These are phyloP conservation scores for Marmota flaviventris DNA, from an alignment of 2,113 vertebrate genomes.

Conservation along the genomic window DNA sequence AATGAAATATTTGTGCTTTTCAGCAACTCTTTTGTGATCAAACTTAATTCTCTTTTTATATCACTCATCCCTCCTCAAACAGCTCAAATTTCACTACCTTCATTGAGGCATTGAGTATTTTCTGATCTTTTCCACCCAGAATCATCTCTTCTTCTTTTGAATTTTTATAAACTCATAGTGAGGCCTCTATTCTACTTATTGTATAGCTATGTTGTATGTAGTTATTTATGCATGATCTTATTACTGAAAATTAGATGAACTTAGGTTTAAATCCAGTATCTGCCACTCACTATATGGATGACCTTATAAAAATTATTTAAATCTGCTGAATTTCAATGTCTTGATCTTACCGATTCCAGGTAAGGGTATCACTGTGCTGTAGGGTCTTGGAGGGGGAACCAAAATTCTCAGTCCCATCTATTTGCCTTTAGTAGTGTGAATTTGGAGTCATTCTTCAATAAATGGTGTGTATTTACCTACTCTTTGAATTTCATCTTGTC, in stretches of 20 bases:
- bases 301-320: slow-evolving; percentile 39
- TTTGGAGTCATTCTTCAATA: background rate
- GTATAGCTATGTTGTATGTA: background rate
- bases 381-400: background rate
- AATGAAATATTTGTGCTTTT: background rate
- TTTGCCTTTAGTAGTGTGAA: background rate
- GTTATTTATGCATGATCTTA: background rate
- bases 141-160: background rate
- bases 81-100: background rate
- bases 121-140: background rate
- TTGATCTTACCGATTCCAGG: background rate
- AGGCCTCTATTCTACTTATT: background rate
- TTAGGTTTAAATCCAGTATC: slow-evolving; percentile 47
- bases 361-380: background rate
- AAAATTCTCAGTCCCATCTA: background rate
- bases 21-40: background rate
- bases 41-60: background rate
- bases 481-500: background rate
- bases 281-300: background rate
- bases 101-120: background rate
- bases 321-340: slow-evolving; percentile 21
- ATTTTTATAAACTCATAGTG: background rate
- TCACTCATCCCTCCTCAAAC: background rate
- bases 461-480: background rate
- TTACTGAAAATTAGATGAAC: background rate